Percentiles rank a stretch among this genome's conserved stretches.
Conservation (phyloP, 2,888 invertebrate species). For the Pristionchus japonicus region DNA sequence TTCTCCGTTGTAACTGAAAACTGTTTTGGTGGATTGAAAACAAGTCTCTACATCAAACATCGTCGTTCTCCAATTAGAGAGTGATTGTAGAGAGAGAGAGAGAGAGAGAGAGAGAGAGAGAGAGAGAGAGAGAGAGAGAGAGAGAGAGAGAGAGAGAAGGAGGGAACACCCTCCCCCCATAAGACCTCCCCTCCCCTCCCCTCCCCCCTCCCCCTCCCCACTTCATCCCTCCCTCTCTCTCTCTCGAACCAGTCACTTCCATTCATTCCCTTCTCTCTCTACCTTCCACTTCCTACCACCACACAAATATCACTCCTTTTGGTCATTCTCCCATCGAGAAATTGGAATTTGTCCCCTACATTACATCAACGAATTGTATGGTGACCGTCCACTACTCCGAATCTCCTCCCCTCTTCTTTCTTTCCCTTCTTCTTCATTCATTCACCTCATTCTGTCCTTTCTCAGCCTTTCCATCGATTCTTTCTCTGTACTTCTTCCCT, state of each 20-base stretch:
- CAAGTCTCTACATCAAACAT: not conserved
- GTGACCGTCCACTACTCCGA: not conserved
- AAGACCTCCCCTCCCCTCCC: not conserved
- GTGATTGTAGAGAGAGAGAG: conserved; percentile 2
- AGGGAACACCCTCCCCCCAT: conserved; percentile 12
- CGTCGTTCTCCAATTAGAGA: not conserved
- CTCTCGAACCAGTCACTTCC: conserved; percentile 34
- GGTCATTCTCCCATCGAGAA: not conserved
- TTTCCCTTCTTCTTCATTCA: not conserved
- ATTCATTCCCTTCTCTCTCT: conserved; percentile 26
- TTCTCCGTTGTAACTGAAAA: not conserved
- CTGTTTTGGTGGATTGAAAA: not conserved
- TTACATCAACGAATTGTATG: not conserved
- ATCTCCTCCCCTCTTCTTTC: not conserved
- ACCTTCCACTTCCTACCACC: conserved; percentile 38
- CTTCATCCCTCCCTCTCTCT: not conserved
- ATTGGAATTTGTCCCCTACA: not conserved
- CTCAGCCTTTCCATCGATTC: conserved; percentile 22
- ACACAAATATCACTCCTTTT: conserved; percentile 27
- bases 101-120: too few species aligned
- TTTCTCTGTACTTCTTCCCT: not conserved
- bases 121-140: too few species aligned
- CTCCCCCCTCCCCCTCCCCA: too few species aligned
- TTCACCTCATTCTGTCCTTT: conserved; percentile 10
- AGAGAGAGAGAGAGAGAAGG: too few species aligned